Base-by-base conservation (phyloP, 2,113 vertebrate species). In the Corythornis vintsioides region DNA sequence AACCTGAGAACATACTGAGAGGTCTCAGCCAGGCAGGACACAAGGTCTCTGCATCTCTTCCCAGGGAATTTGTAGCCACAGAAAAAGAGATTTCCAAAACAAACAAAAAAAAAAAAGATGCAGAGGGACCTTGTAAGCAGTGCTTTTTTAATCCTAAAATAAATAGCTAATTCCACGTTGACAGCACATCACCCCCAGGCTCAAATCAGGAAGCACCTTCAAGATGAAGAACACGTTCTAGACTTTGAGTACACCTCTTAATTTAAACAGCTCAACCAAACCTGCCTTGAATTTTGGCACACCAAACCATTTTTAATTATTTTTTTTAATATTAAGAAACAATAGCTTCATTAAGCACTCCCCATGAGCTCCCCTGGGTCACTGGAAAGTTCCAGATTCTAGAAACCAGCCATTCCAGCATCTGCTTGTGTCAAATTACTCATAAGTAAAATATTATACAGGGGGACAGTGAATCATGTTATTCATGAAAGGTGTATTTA, bases 1-100 rank as follows among this genome's bases (percentile, higher is more conserved):
- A 61, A 61, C 55, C 17, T 5, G 7, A 33, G 52, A 84, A 24
- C 9, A 21, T 0, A 0, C 31, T 22, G 29, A 0, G 0, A 77
- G 7, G 13, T 10, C 33, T 55, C 19, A 42, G 73, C 61, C 38
- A 42, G 56, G 8, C 52, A 75, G 38, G 48, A 78, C 48, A 75
- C 38, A 33, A 45, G 24, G 21, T 26, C 42, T 21, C 22, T 59
- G 31, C n/a, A 63, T 3, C 5, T 65, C 55, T 40, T 70, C 42
- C 59, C 55, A 72, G 28, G 76, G 16, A 31, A 60, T 72, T 43
- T 60, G 38, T 9, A 85, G 43, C 66, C 35, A 67, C 12, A 24
- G 61, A 45, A 53, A 35, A 18, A 21, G 8, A 72, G 8, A 72
- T 75, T 79, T 76, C 43, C 53, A 71, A 15, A 35, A 31, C 14